These are phyloP conservation scores for Perdita meconis DNA, from an alignment of 2,888 invertebrate genomes.

Conservation along the genomic window DNA sequence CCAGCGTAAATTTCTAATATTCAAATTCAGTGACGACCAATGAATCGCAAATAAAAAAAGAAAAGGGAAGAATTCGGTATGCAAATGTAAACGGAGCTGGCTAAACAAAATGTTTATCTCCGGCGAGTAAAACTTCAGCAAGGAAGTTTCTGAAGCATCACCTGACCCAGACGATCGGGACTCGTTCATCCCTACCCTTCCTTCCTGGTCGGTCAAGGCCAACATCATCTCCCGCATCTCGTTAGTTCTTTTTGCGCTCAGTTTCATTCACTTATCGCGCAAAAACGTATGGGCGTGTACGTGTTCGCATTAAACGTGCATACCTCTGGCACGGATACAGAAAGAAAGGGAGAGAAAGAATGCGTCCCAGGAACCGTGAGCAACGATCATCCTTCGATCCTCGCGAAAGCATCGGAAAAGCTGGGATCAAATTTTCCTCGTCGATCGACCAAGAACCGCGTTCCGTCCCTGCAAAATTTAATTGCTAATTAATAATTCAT, in stretches of 20 bases:
- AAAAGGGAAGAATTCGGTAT: conserved; percentile 3
- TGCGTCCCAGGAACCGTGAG: conserved; percentile 16
- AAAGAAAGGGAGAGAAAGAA: conserved; percentile 14
- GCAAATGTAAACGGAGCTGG: conserved; percentile 6
- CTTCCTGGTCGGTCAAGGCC: conserved; percentile 78
- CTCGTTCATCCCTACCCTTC: conserved; percentile 73
- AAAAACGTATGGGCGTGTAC: conserved; percentile 65
- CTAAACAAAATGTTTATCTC: conserved; percentile 47
- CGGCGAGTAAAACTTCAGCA: conserved; percentile 63
- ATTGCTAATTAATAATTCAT: too few species aligned
- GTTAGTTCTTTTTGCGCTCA: conserved; percentile 71
- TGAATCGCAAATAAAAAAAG: background rate
- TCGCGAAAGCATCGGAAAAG: too few species aligned
- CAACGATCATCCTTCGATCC: too few species aligned
- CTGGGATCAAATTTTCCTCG: too few species aligned
- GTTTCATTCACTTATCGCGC: conserved; percentile 70
- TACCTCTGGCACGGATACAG: conserved; percentile 36
- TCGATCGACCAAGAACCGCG: background rate
- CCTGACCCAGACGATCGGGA: conserved; percentile 74
- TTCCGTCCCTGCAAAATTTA: background rate
- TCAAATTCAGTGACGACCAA: too few species aligned
- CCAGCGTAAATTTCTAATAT: too few species aligned
- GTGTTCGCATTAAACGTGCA: conserved; percentile 48
- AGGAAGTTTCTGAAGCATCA: conserved; percentile 70
- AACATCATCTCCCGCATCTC: conserved; percentile 75